A percentile compares a stretch with the other conserved stretches of the same genome.
Conservation (phyloP, 1,140 invertebrate genomes). For the Papilio glaucus region DNA sequence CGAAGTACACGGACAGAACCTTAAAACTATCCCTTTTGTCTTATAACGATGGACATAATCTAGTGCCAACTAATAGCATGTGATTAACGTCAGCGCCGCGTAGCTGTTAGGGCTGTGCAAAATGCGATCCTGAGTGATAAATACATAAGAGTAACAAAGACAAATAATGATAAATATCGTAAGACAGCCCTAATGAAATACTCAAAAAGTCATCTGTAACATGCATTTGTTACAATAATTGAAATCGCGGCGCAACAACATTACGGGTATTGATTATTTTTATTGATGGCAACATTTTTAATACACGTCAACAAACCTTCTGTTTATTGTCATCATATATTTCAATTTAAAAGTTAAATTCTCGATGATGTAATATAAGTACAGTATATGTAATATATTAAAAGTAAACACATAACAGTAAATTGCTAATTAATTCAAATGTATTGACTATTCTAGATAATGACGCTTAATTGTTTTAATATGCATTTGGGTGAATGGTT, state of each 20-base stretch:
- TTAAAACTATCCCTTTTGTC: constrained; percentile 20
- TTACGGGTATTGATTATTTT: background rate
- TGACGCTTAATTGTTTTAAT: background rate
- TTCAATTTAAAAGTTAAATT: background rate
- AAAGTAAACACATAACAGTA: background rate
- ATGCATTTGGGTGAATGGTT: background rate
- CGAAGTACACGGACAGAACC: background rate
- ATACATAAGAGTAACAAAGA: background rate
- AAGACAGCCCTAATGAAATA: background rate
- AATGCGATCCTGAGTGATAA: background rate
- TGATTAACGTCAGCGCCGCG: background rate
- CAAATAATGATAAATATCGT: background rate
- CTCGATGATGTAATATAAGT: background rate
- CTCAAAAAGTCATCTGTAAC: background rate
- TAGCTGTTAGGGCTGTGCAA: constrained; percentile 12
- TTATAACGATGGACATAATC: background rate
- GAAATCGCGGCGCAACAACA: background rate
- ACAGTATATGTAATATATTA: background rate
- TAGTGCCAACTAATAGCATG: background rate
- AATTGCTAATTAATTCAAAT: background rate
- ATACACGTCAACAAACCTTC: background rate
- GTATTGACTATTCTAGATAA: background rate
- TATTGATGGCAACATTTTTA: background rate
- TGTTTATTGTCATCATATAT: background rate
- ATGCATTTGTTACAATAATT: constrained; percentile 23